These are phyloP conservation scores for Strigamia maritima DNA, from an alignment of 2,888 invertebrate species.

Conservation along the genomic window DNA sequence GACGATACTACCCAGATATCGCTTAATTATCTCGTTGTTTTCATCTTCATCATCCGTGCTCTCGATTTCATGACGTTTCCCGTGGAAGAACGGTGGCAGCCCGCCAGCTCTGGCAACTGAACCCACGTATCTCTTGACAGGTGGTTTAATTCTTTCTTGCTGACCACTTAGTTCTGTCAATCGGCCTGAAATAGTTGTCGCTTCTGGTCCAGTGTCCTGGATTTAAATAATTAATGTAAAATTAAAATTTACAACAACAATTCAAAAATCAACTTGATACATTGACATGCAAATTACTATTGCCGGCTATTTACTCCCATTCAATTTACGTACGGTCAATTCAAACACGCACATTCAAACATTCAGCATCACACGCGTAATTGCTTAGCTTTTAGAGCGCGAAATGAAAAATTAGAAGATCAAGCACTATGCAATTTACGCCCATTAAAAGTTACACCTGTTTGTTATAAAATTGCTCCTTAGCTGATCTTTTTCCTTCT, in stretches of 20 bases:
- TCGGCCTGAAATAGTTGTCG: background rate
- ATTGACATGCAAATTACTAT: background rate
- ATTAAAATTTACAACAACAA: background rate
- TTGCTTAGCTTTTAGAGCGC: background rate
- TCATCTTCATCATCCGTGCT: background rate
- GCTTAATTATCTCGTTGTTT: background rate
- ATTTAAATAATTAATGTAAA: background rate
- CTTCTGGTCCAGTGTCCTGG: background rate
- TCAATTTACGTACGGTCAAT: background rate
- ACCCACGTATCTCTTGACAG: conserved; percentile 36
- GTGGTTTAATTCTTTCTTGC: background rate
- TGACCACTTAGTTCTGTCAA: background rate
- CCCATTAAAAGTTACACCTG: too few relatives aligned
- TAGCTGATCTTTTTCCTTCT: too few relatives aligned
- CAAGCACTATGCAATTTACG: too few relatives aligned
- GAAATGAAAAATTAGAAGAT: background rate
- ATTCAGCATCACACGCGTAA: background rate
- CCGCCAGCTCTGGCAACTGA: conserved; percentile 20
- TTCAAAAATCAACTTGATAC: background rate
- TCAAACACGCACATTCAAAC: background rate
- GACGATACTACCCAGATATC: conserved; percentile 34
- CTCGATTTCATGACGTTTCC: background rate
- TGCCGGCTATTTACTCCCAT: background rate
- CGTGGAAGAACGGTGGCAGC: conserved; percentile 27
- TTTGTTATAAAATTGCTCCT: too few relatives aligned